phyloP scores from a whole-genome alignment of 2,113 vertebrate genomes.

The Rhombomys opimus region DNA sequence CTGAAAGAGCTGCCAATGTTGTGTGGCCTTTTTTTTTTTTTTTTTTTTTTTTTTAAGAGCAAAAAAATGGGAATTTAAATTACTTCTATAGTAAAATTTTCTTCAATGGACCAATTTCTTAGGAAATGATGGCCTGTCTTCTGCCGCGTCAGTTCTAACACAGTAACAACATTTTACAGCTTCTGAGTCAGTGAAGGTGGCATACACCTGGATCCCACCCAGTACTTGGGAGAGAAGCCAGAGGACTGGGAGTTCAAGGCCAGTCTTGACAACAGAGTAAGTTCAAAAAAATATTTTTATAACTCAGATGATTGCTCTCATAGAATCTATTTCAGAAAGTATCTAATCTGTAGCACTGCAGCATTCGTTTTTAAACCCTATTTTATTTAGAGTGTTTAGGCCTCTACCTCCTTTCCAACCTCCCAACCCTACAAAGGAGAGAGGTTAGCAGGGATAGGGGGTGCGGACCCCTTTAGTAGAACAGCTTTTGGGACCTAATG shows the following conservation, averaged over 20 bases:
- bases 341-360: neutral
- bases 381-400: no score
- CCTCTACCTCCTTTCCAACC: no score
- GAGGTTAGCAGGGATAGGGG: no score
- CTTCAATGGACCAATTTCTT: neutral
- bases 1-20: neutral
- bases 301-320: neutral
- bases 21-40: neutral
- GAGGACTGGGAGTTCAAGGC: neutral
- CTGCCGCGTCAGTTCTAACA: slow-evolving; percentile 24
- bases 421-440: no score
- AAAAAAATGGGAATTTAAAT: slow-evolving; percentile 56
- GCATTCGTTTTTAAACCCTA: no score
- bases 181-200: neutral
- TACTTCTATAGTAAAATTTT: slow-evolving; percentile 30
- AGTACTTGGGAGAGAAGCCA: neutral
- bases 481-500: neutral
- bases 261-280: neutral
- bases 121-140: neutral
- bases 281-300: neutral
- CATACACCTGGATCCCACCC: neutral
- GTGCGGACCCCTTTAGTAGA: no score
- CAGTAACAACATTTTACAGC: neutral
- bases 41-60: neutral
- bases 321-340: neutral